Evolutionary conservation across 2,888 invertebrate species (phyloP).

Genomic region (Lottia gigantea): DNA sequence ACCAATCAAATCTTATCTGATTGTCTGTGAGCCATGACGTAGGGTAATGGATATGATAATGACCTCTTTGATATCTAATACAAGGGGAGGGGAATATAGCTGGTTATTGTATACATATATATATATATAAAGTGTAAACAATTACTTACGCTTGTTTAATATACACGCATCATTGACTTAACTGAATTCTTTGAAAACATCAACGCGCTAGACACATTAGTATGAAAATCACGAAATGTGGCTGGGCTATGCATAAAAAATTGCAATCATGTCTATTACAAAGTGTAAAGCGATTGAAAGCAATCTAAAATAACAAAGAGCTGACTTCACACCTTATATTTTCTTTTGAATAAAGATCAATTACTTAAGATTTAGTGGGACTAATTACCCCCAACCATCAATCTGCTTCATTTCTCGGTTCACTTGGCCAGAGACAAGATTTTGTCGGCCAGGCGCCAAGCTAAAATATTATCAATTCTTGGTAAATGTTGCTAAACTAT

Average conservation of each 20-base stretch:
- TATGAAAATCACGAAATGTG: not conserved
- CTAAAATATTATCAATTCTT: conserved; percentile 10
- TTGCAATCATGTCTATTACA: conserved; percentile 1
- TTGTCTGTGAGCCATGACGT: conserved; percentile 10
- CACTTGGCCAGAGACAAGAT: conserved; percentile 1
- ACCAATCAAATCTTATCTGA: conserved; percentile 8
- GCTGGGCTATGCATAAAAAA: not conserved
- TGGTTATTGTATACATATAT: conserved; percentile 5
- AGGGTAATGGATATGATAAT: conserved; percentile 5
- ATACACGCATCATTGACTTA: not conserved
- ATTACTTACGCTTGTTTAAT: conserved; percentile 5
- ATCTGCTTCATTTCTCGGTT: conserved; percentile 8
- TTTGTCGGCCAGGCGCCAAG: conserved; percentile 4
- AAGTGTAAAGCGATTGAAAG: conserved; percentile 3
- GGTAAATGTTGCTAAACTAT: not conserved
- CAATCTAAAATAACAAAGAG: not conserved
- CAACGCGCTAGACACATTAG: conserved; percentile 1
- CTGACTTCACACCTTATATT: conserved; percentile 1
- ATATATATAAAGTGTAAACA: not conserved
- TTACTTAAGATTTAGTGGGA: conserved; percentile 7
- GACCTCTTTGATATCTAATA: not conserved
- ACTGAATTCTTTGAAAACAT: not conserved
- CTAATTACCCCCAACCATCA: conserved; percentile 5
- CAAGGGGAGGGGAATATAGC: conserved; percentile 1
- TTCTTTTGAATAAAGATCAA: not conserved